Evolutionary conservation across 2,113 vertebrate species (phyloP).

Genomic region (Tetraodon nigroviridis): DNA sequence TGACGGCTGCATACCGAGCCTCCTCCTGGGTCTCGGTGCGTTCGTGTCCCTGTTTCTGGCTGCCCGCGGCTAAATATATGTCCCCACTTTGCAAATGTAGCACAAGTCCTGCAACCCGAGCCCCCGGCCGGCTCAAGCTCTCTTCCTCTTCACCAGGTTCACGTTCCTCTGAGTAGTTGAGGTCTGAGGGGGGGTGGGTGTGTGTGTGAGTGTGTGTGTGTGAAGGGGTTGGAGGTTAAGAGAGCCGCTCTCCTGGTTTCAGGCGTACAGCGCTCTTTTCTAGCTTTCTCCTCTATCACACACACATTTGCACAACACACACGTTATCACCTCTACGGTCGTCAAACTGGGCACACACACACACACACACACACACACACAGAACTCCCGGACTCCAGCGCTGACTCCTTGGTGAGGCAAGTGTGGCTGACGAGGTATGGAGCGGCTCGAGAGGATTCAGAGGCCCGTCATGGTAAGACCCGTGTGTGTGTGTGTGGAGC

Average conservation of each 20-base stretch:
- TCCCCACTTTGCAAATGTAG: constrained; percentile 88
- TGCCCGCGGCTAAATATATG: constrained; percentile 88
- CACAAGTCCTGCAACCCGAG: constrained; percentile 90
- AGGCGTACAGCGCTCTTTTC: constrained; percentile 64
- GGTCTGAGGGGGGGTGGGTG: constrained; percentile 28
- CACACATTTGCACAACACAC: constrained; percentile 56
- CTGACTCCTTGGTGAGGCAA: constrained; percentile 64
- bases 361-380: constrained; percentile 39
- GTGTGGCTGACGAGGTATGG: constrained; percentile 77
- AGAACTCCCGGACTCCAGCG: constrained; percentile 58
- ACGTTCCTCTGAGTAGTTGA: constrained; percentile 66
- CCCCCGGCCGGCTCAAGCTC: constrained; percentile 56
- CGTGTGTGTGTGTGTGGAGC: constrained; percentile 5
- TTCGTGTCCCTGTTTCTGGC: constrained; percentile 72
- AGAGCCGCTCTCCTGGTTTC: constrained; percentile 57
- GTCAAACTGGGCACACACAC: constrained; percentile 42
- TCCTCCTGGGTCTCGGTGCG: constrained; percentile 65
- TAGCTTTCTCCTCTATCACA: constrained; percentile 42
- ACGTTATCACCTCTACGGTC: constrained; percentile 60
- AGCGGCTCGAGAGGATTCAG: constrained; percentile 77
- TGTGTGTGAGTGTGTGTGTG: constrained; percentile 33
- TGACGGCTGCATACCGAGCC: constrained; percentile 76
- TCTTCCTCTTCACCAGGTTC: constrained; percentile 72
- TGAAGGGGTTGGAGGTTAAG: constrained; percentile 65
- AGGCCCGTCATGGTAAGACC: constrained; percentile 83